Percentiles rank a stretch among this genome's conserved stretches.
phyloP scores from a whole-genome alignment of 2,113 vertebrate genomes.

The Syngnathoides biaculeatus region DNA sequence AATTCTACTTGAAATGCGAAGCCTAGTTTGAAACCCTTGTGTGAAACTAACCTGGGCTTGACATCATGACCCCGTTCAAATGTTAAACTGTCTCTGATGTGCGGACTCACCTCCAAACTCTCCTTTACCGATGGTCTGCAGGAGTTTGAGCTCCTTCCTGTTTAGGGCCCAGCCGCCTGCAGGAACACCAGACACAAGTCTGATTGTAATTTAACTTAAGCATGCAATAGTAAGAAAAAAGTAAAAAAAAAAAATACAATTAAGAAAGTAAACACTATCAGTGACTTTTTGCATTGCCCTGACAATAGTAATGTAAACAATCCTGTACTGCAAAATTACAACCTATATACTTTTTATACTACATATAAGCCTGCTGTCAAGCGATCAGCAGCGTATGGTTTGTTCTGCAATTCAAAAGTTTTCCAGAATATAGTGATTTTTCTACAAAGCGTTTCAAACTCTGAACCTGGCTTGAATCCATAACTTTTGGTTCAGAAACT shows the following conservation, averaged over 20 bases:
- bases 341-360: too few species aligned
- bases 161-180: constrained; percentile 93
- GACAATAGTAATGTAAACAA: too few species aligned
- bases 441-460: too few species aligned
- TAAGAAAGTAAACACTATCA: too few species aligned
- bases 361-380: too few species aligned
- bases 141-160: constrained; percentile 90
- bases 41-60: background rate
- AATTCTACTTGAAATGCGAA: background rate
- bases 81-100: background rate
- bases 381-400: too few species aligned
- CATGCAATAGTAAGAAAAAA: background rate
- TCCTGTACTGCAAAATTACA: too few species aligned
- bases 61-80: background rate
- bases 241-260: background rate
- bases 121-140: constrained; percentile 92
- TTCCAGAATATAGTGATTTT: too few species aligned
- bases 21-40: background rate
- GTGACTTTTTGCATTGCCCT: too few species aligned
- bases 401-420: too few species aligned
- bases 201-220: background rate
- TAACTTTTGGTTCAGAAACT: too few species aligned
- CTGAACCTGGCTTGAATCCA: too few species aligned
- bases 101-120: constrained; percentile 88
- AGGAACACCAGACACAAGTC: background rate